phyloP scores from a whole-genome alignment of 1,140 invertebrate species.

The Capitella teleta region DNA sequence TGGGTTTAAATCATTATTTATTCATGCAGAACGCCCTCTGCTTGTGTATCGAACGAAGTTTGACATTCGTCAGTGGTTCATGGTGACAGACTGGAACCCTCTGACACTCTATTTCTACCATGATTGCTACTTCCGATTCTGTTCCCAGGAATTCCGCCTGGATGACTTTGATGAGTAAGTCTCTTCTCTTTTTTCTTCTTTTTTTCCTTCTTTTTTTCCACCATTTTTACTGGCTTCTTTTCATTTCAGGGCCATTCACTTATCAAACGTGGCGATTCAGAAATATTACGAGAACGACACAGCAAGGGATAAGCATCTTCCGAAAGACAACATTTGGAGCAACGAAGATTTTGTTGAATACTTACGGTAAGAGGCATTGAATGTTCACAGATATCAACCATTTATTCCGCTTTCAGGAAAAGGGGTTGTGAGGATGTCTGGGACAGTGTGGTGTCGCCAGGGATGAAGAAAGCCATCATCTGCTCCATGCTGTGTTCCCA shows the following conservation, averaged over 20 bases:
- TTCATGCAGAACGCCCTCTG: slow-evolving; percentile 45
- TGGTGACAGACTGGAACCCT: slow-evolving; percentile 79
- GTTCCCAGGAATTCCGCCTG: slow-evolving; percentile 77
- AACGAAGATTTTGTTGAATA: slow-evolving; percentile 48
- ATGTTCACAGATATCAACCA: slow-evolving; percentile 2
- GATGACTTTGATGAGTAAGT: slow-evolving; percentile 67
- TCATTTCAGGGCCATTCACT: slow-evolving; percentile 55
- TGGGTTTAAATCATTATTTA: not conserved
- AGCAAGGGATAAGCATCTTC: slow-evolving; percentile 60
- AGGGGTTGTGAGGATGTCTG: slow-evolving; percentile 24
- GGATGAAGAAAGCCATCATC: slow-evolving; percentile 76
- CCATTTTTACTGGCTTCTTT: not conserved
- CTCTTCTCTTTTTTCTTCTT: too few relatives aligned
- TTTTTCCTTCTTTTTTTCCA: too few relatives aligned
- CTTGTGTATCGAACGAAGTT: slow-evolving; percentile 85
- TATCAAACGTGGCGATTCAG: slow-evolving; percentile 89
- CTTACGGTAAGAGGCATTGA: slow-evolving; percentile 22
- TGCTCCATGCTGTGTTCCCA: slow-evolving; percentile 77
- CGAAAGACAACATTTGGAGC: slow-evolving; percentile 75
- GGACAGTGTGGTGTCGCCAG: slow-evolving; percentile 64
- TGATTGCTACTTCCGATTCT: slow-evolving; percentile 77
- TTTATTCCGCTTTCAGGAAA: slow-evolving; percentile 14
- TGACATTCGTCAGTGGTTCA: slow-evolving; percentile 69
- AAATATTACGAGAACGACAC: slow-evolving; percentile 71
- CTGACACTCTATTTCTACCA: slow-evolving; percentile 87